Evolutionary conservation across 2,888 invertebrate genomes (phyloP).

Genomic region (Volucella bombylans): DNA sequence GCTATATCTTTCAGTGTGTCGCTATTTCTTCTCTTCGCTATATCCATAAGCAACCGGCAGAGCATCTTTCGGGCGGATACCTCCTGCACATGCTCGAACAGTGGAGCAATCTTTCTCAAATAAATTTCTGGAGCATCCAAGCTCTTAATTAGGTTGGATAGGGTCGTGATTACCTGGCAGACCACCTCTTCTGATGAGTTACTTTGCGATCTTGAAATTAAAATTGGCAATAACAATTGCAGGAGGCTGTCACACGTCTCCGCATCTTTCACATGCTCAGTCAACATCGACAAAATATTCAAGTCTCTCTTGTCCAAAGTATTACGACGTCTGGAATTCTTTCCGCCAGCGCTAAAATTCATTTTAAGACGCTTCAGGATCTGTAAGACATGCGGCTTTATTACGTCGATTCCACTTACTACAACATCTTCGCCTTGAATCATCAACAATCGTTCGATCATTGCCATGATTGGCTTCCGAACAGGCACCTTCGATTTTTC

Average conservation of each 20-base stretch:
- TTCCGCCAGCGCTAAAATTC: slow-evolving; percentile 83
- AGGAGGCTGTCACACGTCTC: slow-evolving; percentile 88
- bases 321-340: slow-evolving; percentile 79
- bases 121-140: slow-evolving; percentile 86
- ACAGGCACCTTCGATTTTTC: slow-evolving; percentile 87
- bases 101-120: slow-evolving; percentile 87
- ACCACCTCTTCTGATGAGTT: slow-evolving; percentile 87
- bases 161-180: slow-evolving; percentile 87
- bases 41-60: slow-evolving; percentile 85
- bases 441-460: slow-evolving; percentile 89
- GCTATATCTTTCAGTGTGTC: slow-evolving; percentile 82
- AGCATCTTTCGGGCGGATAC: slow-evolving; percentile 88
- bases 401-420: slow-evolving; percentile 86
- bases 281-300: slow-evolving; percentile 89
- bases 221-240: slow-evolving; percentile 88
- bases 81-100: slow-evolving; percentile 87
- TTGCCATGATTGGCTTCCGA: slow-evolving; percentile 87
- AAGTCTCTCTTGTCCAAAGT: slow-evolving; percentile 88
- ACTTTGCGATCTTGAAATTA: slow-evolving; percentile 86
- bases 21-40: slow-evolving; percentile 83
- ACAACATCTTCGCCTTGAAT: slow-evolving; percentile 84
- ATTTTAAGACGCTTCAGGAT: slow-evolving; percentile 88
- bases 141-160: slow-evolving; percentile 89
- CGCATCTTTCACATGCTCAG: slow-evolving; percentile 88
- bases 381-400: slow-evolving; percentile 88